These are phyloP conservation scores for Diarsia brunnea DNA, from an alignment of 2,888 invertebrate species.

Conservation along the genomic window DNA sequence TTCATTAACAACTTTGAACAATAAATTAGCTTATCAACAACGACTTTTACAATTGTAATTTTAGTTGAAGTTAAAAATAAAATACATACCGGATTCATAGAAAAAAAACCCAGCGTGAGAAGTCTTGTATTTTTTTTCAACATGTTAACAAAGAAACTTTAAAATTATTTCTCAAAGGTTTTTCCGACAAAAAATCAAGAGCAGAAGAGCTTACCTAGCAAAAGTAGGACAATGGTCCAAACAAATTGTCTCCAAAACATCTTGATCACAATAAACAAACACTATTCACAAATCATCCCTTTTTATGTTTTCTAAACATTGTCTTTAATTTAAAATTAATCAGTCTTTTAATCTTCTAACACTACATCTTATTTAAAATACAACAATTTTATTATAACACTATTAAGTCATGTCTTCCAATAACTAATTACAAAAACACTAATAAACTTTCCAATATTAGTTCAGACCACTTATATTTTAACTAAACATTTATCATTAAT, in stretches of 20 bases:
- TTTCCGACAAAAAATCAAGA: background rate
- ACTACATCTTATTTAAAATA: constrained; percentile 45
- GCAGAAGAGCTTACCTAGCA: constrained; percentile 70
- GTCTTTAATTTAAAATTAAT: constrained; percentile 16
- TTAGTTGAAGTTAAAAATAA: background rate
- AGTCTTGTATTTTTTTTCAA: background rate
- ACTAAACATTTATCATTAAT: constrained; percentile 26
- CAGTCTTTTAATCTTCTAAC: constrained; percentile 14
- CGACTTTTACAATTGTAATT: background rate
- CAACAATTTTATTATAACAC: constrained; percentile 7
- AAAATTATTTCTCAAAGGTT: background rate
- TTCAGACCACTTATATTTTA: constrained; percentile 23
- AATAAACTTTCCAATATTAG: constrained; percentile 23
- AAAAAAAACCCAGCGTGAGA: background rate
- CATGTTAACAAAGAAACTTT: background rate
- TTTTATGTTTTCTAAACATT: constrained; percentile 30
- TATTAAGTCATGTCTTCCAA: constrained; percentile 13
- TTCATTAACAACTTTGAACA: background rate
- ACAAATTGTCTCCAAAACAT: constrained; percentile 72
- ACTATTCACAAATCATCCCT: constrained; percentile 49
- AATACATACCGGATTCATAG: background rate
- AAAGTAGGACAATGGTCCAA: constrained; percentile 68
- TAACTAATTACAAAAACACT: constrained; percentile 24
- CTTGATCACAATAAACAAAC: constrained; percentile 42
- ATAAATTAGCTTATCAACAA: background rate